Evolutionary conservation across 2,888 invertebrate species (phyloP).

Genomic region (Andrena bicolor): DNA sequence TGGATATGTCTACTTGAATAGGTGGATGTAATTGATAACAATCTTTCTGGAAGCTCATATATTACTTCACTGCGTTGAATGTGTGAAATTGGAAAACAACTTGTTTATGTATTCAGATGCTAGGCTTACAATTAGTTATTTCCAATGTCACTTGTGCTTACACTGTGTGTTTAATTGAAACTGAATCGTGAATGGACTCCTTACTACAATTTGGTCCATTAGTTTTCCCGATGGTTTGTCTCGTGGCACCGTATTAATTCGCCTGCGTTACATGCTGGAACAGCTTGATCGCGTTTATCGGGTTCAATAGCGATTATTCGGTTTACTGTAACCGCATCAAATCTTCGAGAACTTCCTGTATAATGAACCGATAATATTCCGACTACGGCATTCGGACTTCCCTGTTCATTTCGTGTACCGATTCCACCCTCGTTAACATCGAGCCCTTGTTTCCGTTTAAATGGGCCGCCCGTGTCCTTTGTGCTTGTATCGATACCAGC

Average conservation of each 20-base stretch:
- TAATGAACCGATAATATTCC: conserved; percentile 72
- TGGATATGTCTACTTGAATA: too few relatives aligned
- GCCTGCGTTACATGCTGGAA: neutral
- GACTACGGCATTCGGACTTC: conserved; percentile 29
- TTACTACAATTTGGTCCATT: neutral
- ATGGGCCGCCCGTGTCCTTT: conserved; percentile 36
- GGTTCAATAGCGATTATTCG: conserved; percentile 48
- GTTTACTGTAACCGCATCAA: conserved; percentile 54
- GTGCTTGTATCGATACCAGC: conserved; percentile 34
- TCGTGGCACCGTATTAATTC: neutral
- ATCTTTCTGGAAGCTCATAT: too few relatives aligned
- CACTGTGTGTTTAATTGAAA: neutral
- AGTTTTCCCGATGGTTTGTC: neutral
- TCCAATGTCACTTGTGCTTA: too few relatives aligned
- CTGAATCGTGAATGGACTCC: neutral
- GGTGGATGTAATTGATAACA: too few relatives aligned
- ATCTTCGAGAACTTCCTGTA: conserved; percentile 55
- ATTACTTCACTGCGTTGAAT: too few relatives aligned
- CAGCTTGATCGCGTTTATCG: conserved; percentile 29
- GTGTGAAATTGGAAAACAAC: too few relatives aligned
- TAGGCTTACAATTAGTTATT: too few relatives aligned
- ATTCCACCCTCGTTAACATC: conserved; percentile 42
- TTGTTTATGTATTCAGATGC: too few relatives aligned
- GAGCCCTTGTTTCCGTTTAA: conserved; percentile 48
- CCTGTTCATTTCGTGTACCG: conserved; percentile 36